Conservation (phyloP, 2,888 invertebrate species). For the Campaea margaritaria region DNA sequence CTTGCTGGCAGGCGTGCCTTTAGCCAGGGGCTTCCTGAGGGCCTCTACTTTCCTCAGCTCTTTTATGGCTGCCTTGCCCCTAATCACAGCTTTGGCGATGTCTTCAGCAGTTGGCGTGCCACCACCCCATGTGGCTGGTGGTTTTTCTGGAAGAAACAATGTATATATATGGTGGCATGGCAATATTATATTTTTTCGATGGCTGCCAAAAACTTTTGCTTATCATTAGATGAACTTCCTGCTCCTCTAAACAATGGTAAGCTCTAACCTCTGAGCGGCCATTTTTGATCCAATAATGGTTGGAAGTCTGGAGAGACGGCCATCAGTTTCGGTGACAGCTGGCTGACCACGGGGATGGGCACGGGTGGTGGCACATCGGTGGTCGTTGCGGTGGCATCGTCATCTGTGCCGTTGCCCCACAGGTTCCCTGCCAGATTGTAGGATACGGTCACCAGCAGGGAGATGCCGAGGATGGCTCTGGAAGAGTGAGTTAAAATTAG, state of each 20-base stretch:
- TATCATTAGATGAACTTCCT: no score
- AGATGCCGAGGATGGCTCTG: conserved; percentile 81
- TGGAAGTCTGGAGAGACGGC: conserved; percentile 47
- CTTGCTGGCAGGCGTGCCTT: conserved; percentile 87
- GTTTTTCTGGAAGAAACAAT: conserved; percentile 49
- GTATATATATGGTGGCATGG: no score
- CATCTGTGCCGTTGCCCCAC: conserved; percentile 44
- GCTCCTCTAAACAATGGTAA: background rate
- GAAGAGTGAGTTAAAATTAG: background rate
- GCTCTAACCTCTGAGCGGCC: conserved; percentile 74
- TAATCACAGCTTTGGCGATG: conserved; percentile 78
- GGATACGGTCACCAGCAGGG: conserved; percentile 81
- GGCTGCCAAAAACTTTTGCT: background rate
- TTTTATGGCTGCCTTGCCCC: conserved; percentile 85
- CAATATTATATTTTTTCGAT: no score
- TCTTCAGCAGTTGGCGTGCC: conserved; percentile 63
- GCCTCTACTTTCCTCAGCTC: conserved; percentile 85
- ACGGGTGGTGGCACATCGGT: conserved; percentile 27
- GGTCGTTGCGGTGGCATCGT: conserved; percentile 26
- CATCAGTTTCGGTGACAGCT: conserved; percentile 38
- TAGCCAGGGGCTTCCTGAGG: conserved; percentile 68
- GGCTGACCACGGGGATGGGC: conserved; percentile 24
- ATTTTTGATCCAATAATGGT: conserved; percentile 64
- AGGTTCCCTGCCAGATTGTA: conserved; percentile 70
- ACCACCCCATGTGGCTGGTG: conserved; percentile 57